These are phyloP conservation scores for Pagetopsis macropterus DNA, from an alignment of 2,797 vertebrate species.

Conservation along the genomic window DNA sequence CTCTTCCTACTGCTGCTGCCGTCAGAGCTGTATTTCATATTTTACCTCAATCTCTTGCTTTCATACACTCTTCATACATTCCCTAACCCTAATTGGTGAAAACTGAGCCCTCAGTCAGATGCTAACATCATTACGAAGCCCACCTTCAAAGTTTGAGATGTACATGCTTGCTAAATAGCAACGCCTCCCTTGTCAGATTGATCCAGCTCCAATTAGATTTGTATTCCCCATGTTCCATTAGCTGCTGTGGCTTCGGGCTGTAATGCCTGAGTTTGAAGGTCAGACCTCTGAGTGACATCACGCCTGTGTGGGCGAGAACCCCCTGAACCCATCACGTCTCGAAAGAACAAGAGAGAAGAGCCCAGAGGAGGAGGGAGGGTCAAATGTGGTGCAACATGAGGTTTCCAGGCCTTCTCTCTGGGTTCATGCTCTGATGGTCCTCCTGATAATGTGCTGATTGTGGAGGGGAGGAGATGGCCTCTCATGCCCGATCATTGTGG, in stretches of 20 bases:
- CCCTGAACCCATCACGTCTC: slow-evolving; percentile 56
- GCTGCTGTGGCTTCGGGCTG: slow-evolving; percentile 57
- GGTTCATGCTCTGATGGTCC: slow-evolving; percentile 72
- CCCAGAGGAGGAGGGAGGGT: slow-evolving; percentile 37
- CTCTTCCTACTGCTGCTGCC: slow-evolving; percentile 52
- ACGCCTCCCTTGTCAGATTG: slow-evolving; percentile 59
- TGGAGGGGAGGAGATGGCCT: slow-evolving; percentile 72
- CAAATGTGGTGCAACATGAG: slow-evolving; percentile 61
- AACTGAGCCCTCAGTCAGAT: slow-evolving; percentile 67
- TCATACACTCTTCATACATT: slow-evolving; percentile 20
- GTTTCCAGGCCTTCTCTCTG: slow-evolving; percentile 68
- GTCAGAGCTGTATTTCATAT: slow-evolving; percentile 60
- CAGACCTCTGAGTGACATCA: slow-evolving; percentile 53
- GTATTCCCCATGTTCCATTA: slow-evolving; percentile 66
- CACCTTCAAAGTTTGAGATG: slow-evolving; percentile 57
- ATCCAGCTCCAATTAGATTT: slow-evolving; percentile 62
- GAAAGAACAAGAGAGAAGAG: slow-evolving; percentile 44
- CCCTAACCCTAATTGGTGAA: slow-evolving; percentile 61
- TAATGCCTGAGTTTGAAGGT: slow-evolving; percentile 64
- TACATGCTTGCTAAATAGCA: slow-evolving; percentile 58
- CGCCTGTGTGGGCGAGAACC: slow-evolving; percentile 63
- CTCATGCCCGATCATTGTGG: slow-evolving; percentile 73
- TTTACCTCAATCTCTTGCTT: slow-evolving; percentile 34
- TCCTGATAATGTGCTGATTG: slow-evolving; percentile 74
- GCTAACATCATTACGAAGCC: slow-evolving; percentile 66